Conservation (phyloP, 1,140 invertebrate species). For the Phocides pigmalion region DNA sequence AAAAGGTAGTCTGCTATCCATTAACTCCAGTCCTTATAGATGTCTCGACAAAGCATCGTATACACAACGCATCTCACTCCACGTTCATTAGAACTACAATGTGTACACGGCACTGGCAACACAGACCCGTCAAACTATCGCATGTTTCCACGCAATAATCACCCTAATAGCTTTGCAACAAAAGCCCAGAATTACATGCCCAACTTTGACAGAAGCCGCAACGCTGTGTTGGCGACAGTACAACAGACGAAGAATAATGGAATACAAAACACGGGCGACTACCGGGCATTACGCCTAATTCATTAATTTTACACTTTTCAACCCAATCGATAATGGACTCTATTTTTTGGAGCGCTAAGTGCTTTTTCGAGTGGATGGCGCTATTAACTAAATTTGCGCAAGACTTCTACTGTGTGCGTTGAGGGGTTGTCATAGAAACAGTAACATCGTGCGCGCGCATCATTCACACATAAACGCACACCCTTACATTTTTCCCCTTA, state of each 20-base stretch:
- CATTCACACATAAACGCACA: slow-evolving; percentile 53
- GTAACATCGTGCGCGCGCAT: slow-evolving; percentile 79
- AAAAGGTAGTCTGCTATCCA: slow-evolving; percentile 16
- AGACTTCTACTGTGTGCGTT: slow-evolving; percentile 67
- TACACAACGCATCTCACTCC: slow-evolving; percentile 23
- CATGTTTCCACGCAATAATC: slow-evolving; percentile 30
- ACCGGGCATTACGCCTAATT: slow-evolving; percentile 78
- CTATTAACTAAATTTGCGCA: slow-evolving; percentile 72
- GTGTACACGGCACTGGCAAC: slow-evolving; percentile 21
- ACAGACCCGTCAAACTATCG: slow-evolving; percentile 33
- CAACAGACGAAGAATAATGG: slow-evolving; percentile 72
- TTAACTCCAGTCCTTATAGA: slow-evolving; percentile 14
- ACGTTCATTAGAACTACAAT: slow-evolving; percentile 21
- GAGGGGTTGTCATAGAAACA: slow-evolving; percentile 83
- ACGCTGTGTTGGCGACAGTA: slow-evolving; percentile 50
- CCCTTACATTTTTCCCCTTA: slow-evolving; percentile 59
- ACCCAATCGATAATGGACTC: slow-evolving; percentile 39
- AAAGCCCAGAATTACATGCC: slow-evolving; percentile 39
- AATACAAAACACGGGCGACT: slow-evolving; percentile 72
- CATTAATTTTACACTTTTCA: slow-evolving; percentile 70
- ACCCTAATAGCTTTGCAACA: neutral
- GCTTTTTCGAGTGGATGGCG: slow-evolving; percentile 34
- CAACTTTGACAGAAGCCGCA: slow-evolving; percentile 51
- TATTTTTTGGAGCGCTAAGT: slow-evolving; percentile 43
- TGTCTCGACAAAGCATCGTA: slow-evolving; percentile 7